A percentile compares a stretch with the other conserved stretches of the same genome.
These are phyloP conservation scores for Oscheius onirici DNA, from an alignment of 2,888 invertebrate species.

Conservation along the genomic window DNA sequence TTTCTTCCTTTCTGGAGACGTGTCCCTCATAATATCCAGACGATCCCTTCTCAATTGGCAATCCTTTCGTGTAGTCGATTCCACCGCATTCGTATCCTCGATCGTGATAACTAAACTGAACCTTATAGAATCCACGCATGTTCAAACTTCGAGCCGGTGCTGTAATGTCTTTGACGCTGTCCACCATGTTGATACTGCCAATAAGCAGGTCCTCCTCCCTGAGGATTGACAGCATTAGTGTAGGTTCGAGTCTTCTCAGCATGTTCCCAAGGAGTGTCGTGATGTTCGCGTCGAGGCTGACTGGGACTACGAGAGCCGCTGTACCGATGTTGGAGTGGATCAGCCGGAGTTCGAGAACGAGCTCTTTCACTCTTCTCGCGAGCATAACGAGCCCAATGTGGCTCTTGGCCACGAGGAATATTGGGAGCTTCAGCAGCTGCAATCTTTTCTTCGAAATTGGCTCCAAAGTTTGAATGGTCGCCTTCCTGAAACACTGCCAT, in stretches of 20 bases:
- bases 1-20: conserved; percentile 40
- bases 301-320: conserved; percentile 38
- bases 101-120: not conserved
- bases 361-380: conserved; percentile 58
- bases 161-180: conserved; percentile 34
- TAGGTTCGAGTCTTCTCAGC: conserved; percentile 51
- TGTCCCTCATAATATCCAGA: conserved; percentile 44
- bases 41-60: conserved; percentile 47
- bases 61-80: conserved; percentile 52
- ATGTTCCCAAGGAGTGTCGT: conserved; percentile 51
- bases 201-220: conserved; percentile 43
- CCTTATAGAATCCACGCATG: not conserved
- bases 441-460: conserved; percentile 55
- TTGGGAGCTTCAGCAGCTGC: conserved; percentile 57
- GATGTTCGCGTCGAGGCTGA: conserved; percentile 41
- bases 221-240: conserved; percentile 48
- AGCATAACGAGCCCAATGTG: conserved; percentile 52
- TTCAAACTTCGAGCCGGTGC: conserved; percentile 40
- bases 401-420: conserved; percentile 48
- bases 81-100: conserved; percentile 56
- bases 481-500: conserved; percentile 33
- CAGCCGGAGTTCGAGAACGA: conserved; percentile 51
- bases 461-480: conserved; percentile 48
- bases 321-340: conserved; percentile 26
- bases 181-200: conserved; percentile 41